Evolutionary conservation across 2,113 vertebrate species (phyloP).

Genomic region (Todiramphus saurophagus): DNA sequence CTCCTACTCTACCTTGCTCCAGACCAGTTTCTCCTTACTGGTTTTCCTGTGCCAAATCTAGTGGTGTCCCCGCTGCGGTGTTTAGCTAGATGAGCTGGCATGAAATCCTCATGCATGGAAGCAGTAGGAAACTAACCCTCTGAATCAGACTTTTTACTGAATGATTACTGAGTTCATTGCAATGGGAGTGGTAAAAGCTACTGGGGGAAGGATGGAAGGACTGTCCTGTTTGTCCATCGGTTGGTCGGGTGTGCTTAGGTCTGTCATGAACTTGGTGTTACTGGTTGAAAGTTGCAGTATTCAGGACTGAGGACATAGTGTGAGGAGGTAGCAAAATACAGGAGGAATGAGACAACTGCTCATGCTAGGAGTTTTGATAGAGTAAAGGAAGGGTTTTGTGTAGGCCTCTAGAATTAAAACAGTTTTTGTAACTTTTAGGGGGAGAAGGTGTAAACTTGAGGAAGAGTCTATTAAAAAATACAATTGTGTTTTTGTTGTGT

Average conservation of each 20-base stretch:
- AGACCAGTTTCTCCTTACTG: neutral
- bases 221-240: accelerated
- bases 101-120: neutral
- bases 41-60: accelerated
- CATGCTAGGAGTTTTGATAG: neutral
- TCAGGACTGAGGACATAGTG: neutral
- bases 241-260: neutral
- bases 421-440: neutral
- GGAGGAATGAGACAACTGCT: neutral
- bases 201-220: neutral
- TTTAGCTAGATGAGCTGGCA: neutral
- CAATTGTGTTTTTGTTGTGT: neutral
- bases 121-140: neutral
- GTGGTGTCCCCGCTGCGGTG: accelerated
- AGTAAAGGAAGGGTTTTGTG: accelerated
- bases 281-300: neutral
- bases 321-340: neutral
- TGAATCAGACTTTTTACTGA: neutral
- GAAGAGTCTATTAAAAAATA: neutral
- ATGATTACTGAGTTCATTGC: neutral
- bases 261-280: neutral
- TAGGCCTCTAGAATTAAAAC: neutral
- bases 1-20: neutral
- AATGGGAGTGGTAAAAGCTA: neutral
- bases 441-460: neutral